Base-by-base conservation (phyloP, 2,888 invertebrate genomes). In the Buathra laborator region DNA sequence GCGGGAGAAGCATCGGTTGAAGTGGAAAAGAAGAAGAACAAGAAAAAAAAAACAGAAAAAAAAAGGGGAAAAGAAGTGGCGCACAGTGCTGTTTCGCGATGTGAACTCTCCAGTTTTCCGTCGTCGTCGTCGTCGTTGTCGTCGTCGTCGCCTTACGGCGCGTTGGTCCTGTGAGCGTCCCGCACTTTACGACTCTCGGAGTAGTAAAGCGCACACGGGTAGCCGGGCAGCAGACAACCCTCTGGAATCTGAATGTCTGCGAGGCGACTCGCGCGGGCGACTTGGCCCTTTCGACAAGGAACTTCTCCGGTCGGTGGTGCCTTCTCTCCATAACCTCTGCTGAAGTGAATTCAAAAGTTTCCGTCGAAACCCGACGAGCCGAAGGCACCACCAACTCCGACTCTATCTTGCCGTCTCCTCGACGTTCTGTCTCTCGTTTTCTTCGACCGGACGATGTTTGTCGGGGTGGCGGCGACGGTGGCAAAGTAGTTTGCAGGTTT, bases 211-310 rank as follows among this genome's bases (percentile, higher is more conserved):
- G 29, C 72, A 59, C 44, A 72, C 59, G 56, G 56, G 32, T 14
- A 66, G 43, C 64, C 64, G 16, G 3, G 43, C 51, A 62, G 75
- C 76, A 67, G 80, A 76, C 71, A 59, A 75, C 75, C 66, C 75
- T 71, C 56, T 37, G 76, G 80, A 84, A 80, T 84, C 71, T 80
- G 80, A 84, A 72, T 80, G 80, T 80, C 80, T 76, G 75, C 19
- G 43, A 62, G 66, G 77, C 37, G 76, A 48, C 68, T 62, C 46
- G 29, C 43, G 37, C 44, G 53, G 16, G 16, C 70, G n/a, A 43
- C 56, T 16, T 68, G 46, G 32, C 16, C 59, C 44, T 44, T 75
- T 75, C 66, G 64, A 51, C n/a, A 64, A 44, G 70, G n/a, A 84
- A 81, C 77, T 84, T 71, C 44, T 16, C 24, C 62, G 56, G 56